Percentiles rank a stretch among this genome's conserved stretches.
phyloP scores from a whole-genome alignment of 92 coral and sea anemone species.

The Diadumene lineata region DNA sequence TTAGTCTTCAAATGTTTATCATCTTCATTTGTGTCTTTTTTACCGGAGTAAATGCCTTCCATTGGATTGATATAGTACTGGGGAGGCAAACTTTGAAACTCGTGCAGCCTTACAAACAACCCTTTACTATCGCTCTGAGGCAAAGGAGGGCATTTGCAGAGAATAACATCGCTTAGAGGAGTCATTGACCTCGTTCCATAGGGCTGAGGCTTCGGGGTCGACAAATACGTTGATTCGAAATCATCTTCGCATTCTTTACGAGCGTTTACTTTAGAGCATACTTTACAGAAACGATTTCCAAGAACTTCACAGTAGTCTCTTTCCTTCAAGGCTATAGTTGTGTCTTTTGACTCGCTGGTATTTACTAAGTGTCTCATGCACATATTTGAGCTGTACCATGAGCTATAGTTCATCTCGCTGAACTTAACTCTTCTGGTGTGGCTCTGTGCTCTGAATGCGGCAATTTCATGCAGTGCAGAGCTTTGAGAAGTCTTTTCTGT shows the following conservation, averaged over 20 bases:
- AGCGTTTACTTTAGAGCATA: conserved; percentile 9
- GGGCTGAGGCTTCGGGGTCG: background rate
- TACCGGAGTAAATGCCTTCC: conserved; percentile 2
- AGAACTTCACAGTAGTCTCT: conserved; percentile 40
- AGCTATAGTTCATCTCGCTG: conserved; percentile 1
- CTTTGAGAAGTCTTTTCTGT: background rate
- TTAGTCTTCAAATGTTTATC: no score
- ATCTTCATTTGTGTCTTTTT: background rate
- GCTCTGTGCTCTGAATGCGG: background rate
- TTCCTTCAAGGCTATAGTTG: background rate
- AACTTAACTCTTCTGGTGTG: background rate
- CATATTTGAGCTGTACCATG: background rate
- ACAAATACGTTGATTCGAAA: conserved; percentile 22
- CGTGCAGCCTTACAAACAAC: conserved; percentile 24
- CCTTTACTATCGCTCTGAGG: conserved; percentile 26
- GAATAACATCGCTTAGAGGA: conserved; percentile 33
- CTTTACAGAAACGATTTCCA: conserved; percentile 25
- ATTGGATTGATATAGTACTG: conserved; percentile 27
- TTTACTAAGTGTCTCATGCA: background rate
- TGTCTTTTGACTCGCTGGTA: background rate
- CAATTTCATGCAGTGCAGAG: background rate
- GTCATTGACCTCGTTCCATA: conserved; percentile 22
- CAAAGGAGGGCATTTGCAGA: conserved; percentile 22
- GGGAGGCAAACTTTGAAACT: conserved; percentile 11
- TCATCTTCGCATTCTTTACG: conserved; percentile 22